A percentile compares a stretch with the other conserved stretches of the same genome.
phyloP scores from a whole-genome alignment of 2,888 invertebrate genomes.

The Cantharis flavilabris region DNA sequence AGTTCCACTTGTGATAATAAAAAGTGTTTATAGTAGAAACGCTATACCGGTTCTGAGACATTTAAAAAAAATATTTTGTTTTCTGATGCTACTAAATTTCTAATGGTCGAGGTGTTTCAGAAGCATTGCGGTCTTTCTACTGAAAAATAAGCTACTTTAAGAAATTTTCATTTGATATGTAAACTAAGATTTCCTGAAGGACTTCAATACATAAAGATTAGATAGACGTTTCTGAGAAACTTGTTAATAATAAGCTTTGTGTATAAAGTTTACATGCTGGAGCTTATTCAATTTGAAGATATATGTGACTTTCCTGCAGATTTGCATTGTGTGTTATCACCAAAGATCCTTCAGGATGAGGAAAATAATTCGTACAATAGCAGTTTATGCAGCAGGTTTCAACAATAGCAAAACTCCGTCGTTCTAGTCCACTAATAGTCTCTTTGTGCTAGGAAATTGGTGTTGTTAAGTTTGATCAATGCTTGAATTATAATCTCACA shows the following conservation, averaged over 20 bases:
- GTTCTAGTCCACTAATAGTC: conserved; percentile 2
- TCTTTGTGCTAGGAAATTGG: conserved; percentile 1
- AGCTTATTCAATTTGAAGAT: conserved; percentile 15
- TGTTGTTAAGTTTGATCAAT: background rate
- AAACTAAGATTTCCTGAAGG: background rate
- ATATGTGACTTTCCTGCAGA: conserved; percentile 15
- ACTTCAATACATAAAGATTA: background rate
- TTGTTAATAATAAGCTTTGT: conserved; percentile 14
- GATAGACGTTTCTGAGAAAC: conserved; percentile 3
- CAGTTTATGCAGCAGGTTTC: conserved; percentile 1
- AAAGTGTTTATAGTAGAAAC: background rate
- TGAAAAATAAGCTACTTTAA: background rate
- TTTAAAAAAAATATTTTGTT: no score
- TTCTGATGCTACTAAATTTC: no score
- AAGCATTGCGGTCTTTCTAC: no score
- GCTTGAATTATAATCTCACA: background rate
- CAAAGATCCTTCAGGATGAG: conserved; percentile 15
- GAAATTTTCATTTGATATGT: background rate
- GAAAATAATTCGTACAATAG: conserved; percentile 23
- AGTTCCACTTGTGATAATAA: background rate
- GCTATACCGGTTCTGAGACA: no score
- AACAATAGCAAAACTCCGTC: conserved; percentile 3
- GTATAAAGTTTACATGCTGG: conserved; percentile 5
- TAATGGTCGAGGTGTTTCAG: no score
- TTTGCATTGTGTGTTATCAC: conserved; percentile 21